Evolutionary conservation across 2,888 invertebrate genomes (phyloP).

Genomic region (Scaptodrosophila latifasciaeformis): DNA sequence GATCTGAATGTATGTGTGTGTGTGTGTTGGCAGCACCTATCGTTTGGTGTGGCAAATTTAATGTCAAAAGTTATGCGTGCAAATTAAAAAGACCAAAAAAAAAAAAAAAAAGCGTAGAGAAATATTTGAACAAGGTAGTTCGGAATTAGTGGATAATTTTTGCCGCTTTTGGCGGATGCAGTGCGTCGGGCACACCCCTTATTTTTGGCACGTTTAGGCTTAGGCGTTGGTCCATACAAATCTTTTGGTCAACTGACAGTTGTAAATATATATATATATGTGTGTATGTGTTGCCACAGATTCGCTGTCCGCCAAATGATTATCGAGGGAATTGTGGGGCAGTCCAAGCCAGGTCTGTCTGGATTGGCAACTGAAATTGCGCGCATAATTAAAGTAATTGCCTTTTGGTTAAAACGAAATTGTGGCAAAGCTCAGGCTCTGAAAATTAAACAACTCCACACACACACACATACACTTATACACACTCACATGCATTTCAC

Average conservation of each 20-base stretch:
- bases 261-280: not conserved
- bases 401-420: constrained; percentile 33
- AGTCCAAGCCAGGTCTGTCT: not conserved
- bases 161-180: constrained; percentile 44
- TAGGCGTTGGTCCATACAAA: constrained; percentile 13
- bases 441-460: constrained; percentile 33
- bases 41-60: constrained; percentile 23
- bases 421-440: constrained; percentile 42
- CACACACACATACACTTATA: not conserved
- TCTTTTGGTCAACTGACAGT: not conserved
- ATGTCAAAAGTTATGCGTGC: constrained; percentile 32
- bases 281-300: not conserved
- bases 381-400: constrained; percentile 64
- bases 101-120: constrained; percentile 10
- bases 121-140: too few species aligned
- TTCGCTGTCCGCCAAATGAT: not conserved
- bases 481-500: constrained; percentile 50
- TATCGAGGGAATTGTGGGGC: not conserved
- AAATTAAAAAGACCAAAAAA: not conserved
- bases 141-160: too few species aligned
- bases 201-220: too few species aligned
- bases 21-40: not conserved
- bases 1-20: not conserved
- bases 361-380: not conserved
- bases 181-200: constrained; percentile 57